Conservation (phyloP, 2,113 vertebrate genomes). For the Sinocyclocheilus grahami region DNA sequence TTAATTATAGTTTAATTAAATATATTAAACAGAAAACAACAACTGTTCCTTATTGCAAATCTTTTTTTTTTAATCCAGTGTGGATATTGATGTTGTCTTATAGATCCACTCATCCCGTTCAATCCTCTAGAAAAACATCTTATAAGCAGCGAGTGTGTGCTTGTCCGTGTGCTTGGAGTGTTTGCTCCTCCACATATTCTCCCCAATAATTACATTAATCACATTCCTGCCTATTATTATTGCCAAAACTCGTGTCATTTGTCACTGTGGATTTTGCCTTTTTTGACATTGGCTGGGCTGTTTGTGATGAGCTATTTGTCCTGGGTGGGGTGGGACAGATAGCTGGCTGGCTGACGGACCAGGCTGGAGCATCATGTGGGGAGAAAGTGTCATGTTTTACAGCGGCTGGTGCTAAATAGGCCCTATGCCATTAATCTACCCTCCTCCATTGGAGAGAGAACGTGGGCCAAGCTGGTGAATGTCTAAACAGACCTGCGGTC, state of each 20-base stretch:
- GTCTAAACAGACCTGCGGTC: conserved; percentile 64
- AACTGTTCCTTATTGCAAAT: neutral
- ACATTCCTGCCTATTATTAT: conserved; percentile 40
- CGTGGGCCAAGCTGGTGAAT: conserved; percentile 71
- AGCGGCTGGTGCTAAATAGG: conserved; percentile 69
- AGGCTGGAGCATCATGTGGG: conserved; percentile 41
- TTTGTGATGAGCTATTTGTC: conserved; percentile 39
- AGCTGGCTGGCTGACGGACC: neutral
- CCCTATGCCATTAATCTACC: conserved; percentile 75
- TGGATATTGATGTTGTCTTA: neutral
- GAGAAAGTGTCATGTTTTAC: conserved; percentile 60
- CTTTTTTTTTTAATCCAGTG: neutral
- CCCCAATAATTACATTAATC: conserved; percentile 60
- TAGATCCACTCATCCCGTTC: too few relatives aligned
- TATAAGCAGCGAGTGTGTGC: neutral
- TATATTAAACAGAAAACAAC: neutral
- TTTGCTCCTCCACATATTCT: neutral
- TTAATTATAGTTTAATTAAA: neutral
- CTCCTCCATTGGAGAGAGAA: conserved; percentile 12
- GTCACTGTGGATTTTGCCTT: conserved; percentile 45
- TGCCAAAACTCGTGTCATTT: conserved; percentile 38
- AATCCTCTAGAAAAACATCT: neutral
- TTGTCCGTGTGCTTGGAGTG: neutral
- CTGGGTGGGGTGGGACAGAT: conserved; percentile 27
- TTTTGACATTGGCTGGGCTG: conserved; percentile 35